Base-by-base conservation (phyloP, 2,888 invertebrate species). In the Eupithecia pulchellata region DNA sequence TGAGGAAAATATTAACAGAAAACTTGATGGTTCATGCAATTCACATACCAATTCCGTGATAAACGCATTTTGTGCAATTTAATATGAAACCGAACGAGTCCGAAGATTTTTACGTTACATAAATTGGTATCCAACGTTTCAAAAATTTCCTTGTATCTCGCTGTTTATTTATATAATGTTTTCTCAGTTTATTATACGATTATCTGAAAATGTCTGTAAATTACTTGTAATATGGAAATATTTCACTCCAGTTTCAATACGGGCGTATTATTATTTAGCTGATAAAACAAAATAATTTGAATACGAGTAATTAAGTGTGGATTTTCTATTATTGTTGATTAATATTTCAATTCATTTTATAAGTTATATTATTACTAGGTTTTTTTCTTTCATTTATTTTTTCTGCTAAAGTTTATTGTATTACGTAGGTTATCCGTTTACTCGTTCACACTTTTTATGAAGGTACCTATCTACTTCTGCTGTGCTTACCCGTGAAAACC, bases 61-160 rank as follows among this genome's bases (percentile, higher is more conserved):
- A 80, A 80, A 82, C 79, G 78, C 70, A 79, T 84, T 84, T 83
- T 76, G 75, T 75, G 74, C 70, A 72, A 80, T 78, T 77, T 76
- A 81, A 82, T 83, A 81, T 78, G 78, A 75, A 74, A 77, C 58
- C 34, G 20, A 20, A 5, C 11, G 61, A n/a, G n/a, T n/a, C n/a
- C 32, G 9, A 25, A 61, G n/a, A 47, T 6, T 6, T 8, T 32
- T 8, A 17, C 9, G 32, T 68, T 64, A 61, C 69, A 71, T 73
- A 69, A 71, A 67, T 61, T 57, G 39, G 63, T 66, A 66, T 66
- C 9, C 29, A 68, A 68, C 72, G 69, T n/a, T n/a, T n/a, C n/a
- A n/a, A n/a, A n/a, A 52, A 66, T 58, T 36, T 29, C 32, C 34
- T 20, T 47, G 9, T 20, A 20, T 47, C 20, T 60, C 25, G 34